These are phyloP conservation scores for Palythoa grandis DNA, from an alignment of 92 coral and sea anemone species.

Conservation along the genomic window DNA sequence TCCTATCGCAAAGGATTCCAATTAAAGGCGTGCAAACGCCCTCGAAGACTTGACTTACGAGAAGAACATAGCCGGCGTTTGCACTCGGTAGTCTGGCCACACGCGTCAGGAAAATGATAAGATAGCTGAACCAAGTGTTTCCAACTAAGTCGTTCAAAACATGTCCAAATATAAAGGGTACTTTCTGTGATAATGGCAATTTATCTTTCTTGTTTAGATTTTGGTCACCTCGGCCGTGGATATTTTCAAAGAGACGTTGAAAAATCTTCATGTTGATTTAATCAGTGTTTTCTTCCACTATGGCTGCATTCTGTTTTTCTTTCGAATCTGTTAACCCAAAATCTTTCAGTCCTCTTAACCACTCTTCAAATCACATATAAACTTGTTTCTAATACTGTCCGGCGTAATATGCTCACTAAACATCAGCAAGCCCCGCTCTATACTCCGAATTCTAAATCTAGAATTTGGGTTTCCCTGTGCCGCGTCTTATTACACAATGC, in stretches of 20 bases:
- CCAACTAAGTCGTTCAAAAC: constrained; percentile 77
- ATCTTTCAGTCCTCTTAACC: too few relatives aligned
- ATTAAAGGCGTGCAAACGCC: constrained; percentile 62
- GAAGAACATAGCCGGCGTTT: constrained; percentile 67
- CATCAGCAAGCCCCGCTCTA: too few relatives aligned
- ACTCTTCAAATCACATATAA: too few relatives aligned
- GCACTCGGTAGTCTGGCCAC: constrained; percentile 65
- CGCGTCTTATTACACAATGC: not conserved
- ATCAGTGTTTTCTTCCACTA: not conserved
- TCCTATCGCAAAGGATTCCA: constrained; percentile 72
- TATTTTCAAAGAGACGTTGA: not conserved
- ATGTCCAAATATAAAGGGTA: constrained; percentile 67
- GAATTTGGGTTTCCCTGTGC: not conserved
- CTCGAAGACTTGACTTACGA: constrained; percentile 70
- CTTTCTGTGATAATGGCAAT: constrained; percentile 51
- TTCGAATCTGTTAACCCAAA: too few relatives aligned
- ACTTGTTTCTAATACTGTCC: too few relatives aligned
- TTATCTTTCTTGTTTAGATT: not conserved
- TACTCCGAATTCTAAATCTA: not conserved
- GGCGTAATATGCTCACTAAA: too few relatives aligned
- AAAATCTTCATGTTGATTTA: not conserved
- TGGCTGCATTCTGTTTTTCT: too few relatives aligned
- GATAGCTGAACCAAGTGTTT: constrained; percentile 79
- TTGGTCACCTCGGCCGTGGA: not conserved
- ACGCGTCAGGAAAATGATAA: constrained; percentile 68